phyloP scores from a whole-genome alignment of 1,140 invertebrate species.

The Armadillidium nasatum region DNA sequence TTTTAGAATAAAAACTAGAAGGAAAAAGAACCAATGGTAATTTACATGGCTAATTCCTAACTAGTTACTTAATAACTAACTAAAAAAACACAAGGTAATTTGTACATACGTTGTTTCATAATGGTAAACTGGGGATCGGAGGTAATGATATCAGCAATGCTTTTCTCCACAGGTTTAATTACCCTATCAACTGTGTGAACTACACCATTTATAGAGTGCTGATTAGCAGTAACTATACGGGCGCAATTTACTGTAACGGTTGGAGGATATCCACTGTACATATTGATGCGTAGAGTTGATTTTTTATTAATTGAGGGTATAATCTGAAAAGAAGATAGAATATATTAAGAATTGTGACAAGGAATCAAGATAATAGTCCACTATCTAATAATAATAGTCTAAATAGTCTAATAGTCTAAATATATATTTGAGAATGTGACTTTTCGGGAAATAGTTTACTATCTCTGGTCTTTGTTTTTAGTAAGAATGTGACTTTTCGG shows the following conservation, averaged over 20 bases:
- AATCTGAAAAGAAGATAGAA: slow-evolving; percentile 44
- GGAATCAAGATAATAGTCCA: slow-evolving; percentile 21
- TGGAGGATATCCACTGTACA: slow-evolving; percentile 53
- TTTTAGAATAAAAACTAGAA: neutral
- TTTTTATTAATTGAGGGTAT: slow-evolving; percentile 53
- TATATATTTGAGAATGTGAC: no score
- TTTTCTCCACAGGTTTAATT: slow-evolving; percentile 52
- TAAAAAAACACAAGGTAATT: no score
- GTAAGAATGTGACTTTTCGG: no score
- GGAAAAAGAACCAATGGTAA: neutral
- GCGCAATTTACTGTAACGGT: slow-evolving; percentile 57
- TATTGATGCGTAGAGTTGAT: slow-evolving; percentile 59
- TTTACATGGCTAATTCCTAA: neutral
- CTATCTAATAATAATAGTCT: no score
- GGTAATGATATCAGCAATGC: slow-evolving; percentile 52
- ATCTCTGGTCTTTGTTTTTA: no score
- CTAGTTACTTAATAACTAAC: neutral
- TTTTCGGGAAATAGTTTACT: no score
- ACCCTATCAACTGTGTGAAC: slow-evolving; percentile 56
- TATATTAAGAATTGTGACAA: neutral
- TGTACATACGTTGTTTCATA: slow-evolving; percentile 49
- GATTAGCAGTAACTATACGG: slow-evolving; percentile 49
- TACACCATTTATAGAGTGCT: slow-evolving; percentile 55
- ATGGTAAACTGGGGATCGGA: slow-evolving; percentile 53
- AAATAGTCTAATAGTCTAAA: no score